These are phyloP conservation scores for Apantesis nais DNA, from an alignment of 2,888 invertebrate species.

Conservation along the genomic window DNA sequence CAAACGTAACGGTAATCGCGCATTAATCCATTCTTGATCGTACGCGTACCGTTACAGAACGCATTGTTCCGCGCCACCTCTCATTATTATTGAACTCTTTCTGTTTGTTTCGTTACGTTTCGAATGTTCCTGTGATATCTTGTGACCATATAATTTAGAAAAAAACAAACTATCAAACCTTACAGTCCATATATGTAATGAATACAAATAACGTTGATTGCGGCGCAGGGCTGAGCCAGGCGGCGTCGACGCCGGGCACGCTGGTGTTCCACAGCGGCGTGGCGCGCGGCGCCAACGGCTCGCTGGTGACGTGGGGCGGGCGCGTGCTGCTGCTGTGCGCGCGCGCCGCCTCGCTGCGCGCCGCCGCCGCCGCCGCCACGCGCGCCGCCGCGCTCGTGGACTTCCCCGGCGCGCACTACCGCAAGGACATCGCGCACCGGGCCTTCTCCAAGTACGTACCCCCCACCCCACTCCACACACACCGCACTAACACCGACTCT, in stretches of 20 bases:
- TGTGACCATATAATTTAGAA: too few relatives aligned
- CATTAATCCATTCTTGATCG: too few relatives aligned
- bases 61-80: too few relatives aligned
- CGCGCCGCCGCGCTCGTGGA: conserved; percentile 89
- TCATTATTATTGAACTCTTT: too few relatives aligned
- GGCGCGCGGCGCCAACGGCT: conserved; percentile 83
- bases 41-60: too few relatives aligned
- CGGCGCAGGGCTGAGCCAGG: conserved; percentile 85
- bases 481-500: too few relatives aligned
- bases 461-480: too few relatives aligned
- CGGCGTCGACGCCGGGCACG: conserved; percentile 80
- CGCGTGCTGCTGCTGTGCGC: conserved; percentile 94
- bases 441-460: conserved; percentile 90
- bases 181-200: background rate
- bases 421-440: conserved; percentile 96
- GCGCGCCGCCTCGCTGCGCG: conserved; percentile 87
- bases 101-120: too few relatives aligned
- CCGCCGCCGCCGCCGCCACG: conserved; percentile 91
- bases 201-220: background rate
- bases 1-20: too few relatives aligned
- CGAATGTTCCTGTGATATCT: too few relatives aligned
- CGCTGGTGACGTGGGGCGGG: conserved; percentile 93
- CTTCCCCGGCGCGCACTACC: conserved; percentile 94
- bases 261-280: conserved; percentile 96
- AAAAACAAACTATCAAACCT: background rate